Evolutionary conservation across 2,888 invertebrate species (phyloP).

Genomic region (Bembecia ichneumoniformis): DNA sequence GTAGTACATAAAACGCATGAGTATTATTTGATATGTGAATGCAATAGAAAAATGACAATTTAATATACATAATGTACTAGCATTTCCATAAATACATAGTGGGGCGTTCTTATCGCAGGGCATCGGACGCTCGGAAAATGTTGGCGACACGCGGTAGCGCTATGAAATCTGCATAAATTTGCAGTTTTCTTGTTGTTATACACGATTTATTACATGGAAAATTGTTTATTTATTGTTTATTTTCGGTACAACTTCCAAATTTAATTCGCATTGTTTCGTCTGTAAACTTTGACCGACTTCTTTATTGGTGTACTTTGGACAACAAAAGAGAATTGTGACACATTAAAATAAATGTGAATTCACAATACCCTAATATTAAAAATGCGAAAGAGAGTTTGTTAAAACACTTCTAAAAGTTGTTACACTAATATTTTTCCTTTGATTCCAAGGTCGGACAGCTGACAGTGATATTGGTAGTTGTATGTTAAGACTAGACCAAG

Average conservation of each 20-base stretch:
- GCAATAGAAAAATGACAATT: conserved; percentile 35
- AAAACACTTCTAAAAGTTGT: no score
- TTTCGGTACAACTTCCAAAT: conserved; percentile 21
- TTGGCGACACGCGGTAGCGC: conserved; percentile 38
- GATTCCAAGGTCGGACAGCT: no score
- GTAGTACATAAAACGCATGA: not conserved
- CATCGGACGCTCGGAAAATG: conserved; percentile 28
- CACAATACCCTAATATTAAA: no score
- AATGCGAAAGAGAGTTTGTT: no score
- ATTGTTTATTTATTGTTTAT: conserved; percentile 53
- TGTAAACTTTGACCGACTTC: not conserved
- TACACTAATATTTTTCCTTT: not conserved
- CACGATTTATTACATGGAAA: conserved; percentile 51
- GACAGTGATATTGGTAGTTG: not conserved
- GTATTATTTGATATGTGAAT: conserved; percentile 8
- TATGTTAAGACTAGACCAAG: no score
- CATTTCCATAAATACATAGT: conserved; percentile 42
- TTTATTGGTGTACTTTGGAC: not conserved
- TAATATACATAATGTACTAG: conserved; percentile 21
- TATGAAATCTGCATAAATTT: conserved; percentile 63
- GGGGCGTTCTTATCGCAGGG: conserved; percentile 26
- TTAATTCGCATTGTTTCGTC: not conserved
- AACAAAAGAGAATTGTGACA: no score
- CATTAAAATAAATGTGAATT: no score
- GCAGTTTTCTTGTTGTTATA: conserved; percentile 60